Conservation (phyloP, 2,888 invertebrate species). For the Patella ulyssiponensis region DNA sequence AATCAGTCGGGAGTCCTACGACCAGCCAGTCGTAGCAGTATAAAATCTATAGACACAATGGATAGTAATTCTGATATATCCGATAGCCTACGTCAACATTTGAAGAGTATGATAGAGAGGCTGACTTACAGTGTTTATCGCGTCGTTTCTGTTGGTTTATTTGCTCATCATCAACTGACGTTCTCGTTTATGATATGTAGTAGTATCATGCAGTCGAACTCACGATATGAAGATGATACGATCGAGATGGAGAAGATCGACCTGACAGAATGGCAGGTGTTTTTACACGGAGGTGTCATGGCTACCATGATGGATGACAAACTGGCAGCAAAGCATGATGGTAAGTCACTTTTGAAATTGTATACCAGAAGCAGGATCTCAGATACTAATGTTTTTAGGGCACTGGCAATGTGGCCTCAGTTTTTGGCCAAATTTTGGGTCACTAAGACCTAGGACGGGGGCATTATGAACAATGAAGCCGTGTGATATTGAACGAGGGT, state of each 20-base stretch:
- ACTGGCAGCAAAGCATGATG: conserved; percentile 54
- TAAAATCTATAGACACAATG: neutral
- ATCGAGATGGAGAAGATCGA: conserved; percentile 48
- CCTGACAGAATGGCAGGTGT: conserved; percentile 66
- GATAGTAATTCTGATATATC: conserved; percentile 34
- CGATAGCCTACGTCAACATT: conserved; percentile 56
- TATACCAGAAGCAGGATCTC: too few relatives aligned
- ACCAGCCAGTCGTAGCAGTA: conserved; percentile 19
- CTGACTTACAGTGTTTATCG: conserved; percentile 67
- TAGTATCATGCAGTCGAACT: conserved; percentile 66
- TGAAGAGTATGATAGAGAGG: conserved; percentile 60
- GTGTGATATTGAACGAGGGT: too few relatives aligned
- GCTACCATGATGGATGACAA: conserved; percentile 65
- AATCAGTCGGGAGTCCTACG: conserved; percentile 28
- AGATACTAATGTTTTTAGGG: too few relatives aligned
- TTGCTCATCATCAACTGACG: conserved; percentile 70
- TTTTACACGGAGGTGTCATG: conserved; percentile 68
- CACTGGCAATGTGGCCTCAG: too few relatives aligned
- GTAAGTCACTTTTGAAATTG: conserved; percentile 41
- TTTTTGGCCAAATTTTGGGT: neutral
- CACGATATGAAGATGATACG: conserved; percentile 46
- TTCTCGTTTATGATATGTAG: conserved; percentile 70
- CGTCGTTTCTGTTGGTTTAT: conserved; percentile 69
- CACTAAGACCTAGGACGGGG: too few relatives aligned
- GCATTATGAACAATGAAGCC: neutral